Conservation (phyloP, 2,113 vertebrate genomes). For the Xenopus laevis region DNA sequence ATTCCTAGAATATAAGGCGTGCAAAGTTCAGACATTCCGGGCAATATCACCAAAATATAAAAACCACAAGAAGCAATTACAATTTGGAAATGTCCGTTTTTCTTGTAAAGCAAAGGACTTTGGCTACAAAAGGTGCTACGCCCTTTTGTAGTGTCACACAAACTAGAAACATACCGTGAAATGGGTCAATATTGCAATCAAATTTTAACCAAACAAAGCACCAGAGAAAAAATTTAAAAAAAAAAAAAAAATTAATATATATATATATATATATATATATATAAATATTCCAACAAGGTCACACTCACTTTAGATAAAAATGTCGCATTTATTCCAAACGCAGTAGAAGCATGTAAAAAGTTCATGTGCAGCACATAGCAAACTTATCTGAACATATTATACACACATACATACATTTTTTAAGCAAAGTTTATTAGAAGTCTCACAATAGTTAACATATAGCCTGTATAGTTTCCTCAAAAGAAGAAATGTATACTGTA, state of each 20-base stretch:
- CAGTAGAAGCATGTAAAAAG: no score
- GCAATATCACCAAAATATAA: conserved; percentile 65
- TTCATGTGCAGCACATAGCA: no score
- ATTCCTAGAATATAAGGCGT: conserved; percentile 65
- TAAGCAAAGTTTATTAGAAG: not conserved
- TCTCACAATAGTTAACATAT: not conserved
- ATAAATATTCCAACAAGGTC: no score
- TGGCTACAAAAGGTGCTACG: conserved; percentile 62
- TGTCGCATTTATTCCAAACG: no score
- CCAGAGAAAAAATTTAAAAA: no score
- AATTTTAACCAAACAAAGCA: not conserved
- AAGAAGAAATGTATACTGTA: no score
- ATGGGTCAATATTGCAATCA: conserved; percentile 37
- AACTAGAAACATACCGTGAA: conserved; percentile 79
- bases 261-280: no score
- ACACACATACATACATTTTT: no score
- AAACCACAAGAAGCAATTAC: conserved; percentile 59
- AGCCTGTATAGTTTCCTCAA: no score
- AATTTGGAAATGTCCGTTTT: conserved; percentile 67
- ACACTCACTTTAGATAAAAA: no score
- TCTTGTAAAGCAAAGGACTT: conserved; percentile 60
- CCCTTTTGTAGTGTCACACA: conserved; percentile 73
- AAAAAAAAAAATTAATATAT: no score
- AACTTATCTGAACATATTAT: no score
- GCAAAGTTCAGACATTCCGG: conserved; percentile 60